Evolutionary conservation across 2,888 invertebrate genomes (phyloP), one percentile per base, ranked within the genome.

Genomic region (Nebria brevicollis): DNA sequence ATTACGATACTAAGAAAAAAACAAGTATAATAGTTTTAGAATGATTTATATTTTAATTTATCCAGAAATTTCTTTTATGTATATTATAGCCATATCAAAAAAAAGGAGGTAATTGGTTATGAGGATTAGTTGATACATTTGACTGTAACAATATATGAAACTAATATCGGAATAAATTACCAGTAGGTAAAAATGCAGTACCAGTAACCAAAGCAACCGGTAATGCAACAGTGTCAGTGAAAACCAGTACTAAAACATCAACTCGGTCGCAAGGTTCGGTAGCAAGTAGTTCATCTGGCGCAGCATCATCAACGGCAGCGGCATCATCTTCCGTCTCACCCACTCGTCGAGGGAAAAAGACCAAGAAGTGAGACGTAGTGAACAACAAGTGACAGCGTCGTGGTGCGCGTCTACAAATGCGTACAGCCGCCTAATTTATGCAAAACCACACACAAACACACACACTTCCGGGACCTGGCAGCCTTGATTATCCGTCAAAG

Each of bases 311-410:
- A 25, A 64, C 75, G 77, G 88, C 88, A 82, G 89, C 90, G 7
- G 90, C 91, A 0, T 90, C 91, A 34, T 90, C 91, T 43, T 90
- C 90, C 77, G 91, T 90, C 82, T 90, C 90, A 84, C 87, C 89
- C 43, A 89, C 90, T 1, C 90, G 91, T 85, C 80, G 80, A 25
- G 65, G 70, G 15, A 80, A 80, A 42, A 80, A 80, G 64, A 89
- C 90, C 84, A 90, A 90, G 82, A 86, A 90, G 75, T 90, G 90
- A 84, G 89, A 90, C 84, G 89, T 54, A 54, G 54, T 90, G 82
- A 86, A 89, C 82, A 87, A 90, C 86, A 90, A 90, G 89, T 90
- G 90, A 89, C 73, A 42, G 73, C 66, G 65, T 66, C 64, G 70
- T 68, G 70, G 75, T 79, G 65, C 66, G 73, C 66, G 65, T 66